These are phyloP conservation scores for Aphaenogaster floridana DNA, from an alignment of 1,140 invertebrate species.

Conservation along the genomic window DNA sequence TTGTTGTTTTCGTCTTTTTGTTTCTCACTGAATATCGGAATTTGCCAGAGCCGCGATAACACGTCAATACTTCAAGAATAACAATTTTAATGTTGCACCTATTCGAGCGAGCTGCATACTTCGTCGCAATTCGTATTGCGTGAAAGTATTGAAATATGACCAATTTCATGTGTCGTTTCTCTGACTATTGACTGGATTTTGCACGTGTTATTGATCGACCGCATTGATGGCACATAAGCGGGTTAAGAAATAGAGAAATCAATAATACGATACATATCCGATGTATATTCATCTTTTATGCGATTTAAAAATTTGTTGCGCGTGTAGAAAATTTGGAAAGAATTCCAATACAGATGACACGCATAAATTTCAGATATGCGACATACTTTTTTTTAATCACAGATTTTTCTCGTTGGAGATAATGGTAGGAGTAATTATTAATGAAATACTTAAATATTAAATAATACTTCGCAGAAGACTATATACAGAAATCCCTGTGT, in stretches of 20 bases:
- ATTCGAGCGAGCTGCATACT: constrained; percentile 2
- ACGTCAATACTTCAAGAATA: constrained; percentile 18
- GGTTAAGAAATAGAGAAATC: not conserved
- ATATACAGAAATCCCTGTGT: not conserved
- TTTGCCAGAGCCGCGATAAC: not conserved
- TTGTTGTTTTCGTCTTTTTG: constrained; percentile 3
- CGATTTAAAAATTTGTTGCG: not conserved
- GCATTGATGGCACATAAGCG: not conserved
- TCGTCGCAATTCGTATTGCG: constrained; percentile 20
- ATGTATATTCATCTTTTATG: not conserved
- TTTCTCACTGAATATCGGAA: not conserved
- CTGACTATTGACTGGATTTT: not conserved
- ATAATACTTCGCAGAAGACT: not conserved
- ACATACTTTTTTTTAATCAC: not conserved
- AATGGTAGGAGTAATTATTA: not conserved
- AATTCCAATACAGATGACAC: not conserved
- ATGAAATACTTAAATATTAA: constrained; percentile 2
- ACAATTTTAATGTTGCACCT: constrained; percentile 64
- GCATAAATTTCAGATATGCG: not conserved
- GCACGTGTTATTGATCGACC: not conserved
- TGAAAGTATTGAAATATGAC: constrained; percentile 16
- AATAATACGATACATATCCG: not conserved
- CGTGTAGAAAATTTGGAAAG: not conserved
- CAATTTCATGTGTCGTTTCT: constrained; percentile 14
- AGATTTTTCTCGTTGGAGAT: not conserved